Percentiles rank a stretch among this genome's conserved stretches.
phyloP scores from a whole-genome alignment of 1,140 invertebrate genomes.

The Thereuonema tuberculata region DNA sequence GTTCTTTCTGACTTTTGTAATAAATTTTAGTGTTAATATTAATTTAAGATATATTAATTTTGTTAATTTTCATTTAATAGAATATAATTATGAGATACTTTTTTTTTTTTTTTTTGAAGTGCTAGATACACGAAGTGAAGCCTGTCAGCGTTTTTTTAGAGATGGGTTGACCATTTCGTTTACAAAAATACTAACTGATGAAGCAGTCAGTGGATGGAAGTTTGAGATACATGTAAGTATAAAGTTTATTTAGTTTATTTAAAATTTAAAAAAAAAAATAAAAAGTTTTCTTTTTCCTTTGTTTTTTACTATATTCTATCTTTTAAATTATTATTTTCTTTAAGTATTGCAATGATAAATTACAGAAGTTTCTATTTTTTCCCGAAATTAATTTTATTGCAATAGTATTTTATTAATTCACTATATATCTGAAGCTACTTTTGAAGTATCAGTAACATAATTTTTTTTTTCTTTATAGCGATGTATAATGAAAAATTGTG shows the following conservation, averaged over 20 bases:
- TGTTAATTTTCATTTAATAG: too few species aligned
- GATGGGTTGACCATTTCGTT: constrained; percentile 90
- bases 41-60: too few species aligned
- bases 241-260: constrained; percentile 14
- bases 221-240: constrained; percentile 80
- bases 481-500: constrained; percentile 86
- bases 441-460: neutral
- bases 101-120: neutral
- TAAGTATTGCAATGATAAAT: neutral
- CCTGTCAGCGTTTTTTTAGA: constrained; percentile 87
- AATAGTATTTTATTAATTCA: too few species aligned
- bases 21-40: too few species aligned
- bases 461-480: constrained; percentile 33
- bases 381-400: too few species aligned
- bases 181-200: constrained; percentile 94
- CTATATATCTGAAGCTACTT: too few species aligned
- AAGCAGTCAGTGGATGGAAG: constrained; percentile 95
- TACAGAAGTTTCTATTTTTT: neutral
- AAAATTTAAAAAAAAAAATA: too few species aligned
- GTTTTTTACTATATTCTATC: constrained; percentile 8
- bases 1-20: too few species aligned
- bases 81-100: too few species aligned
- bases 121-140: constrained; percentile 71
- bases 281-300: constrained; percentile 4
- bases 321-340: neutral